phyloP scores from a whole-genome alignment of 1,140 invertebrate genomes.

The Leptoteleia sp. region DNA sequence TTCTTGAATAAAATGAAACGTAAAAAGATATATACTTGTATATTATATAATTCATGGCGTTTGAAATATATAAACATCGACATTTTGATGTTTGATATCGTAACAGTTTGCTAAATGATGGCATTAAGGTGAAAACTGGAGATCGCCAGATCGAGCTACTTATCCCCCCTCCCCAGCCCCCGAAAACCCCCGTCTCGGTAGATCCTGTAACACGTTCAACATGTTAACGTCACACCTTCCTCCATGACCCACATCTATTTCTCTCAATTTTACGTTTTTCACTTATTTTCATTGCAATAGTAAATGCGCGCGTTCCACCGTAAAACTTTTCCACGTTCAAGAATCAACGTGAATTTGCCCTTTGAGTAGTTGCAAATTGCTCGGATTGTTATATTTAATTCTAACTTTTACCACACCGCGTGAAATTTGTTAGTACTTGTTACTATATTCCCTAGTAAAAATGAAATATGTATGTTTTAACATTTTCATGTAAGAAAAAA shows the following conservation, averaged over 20 bases:
- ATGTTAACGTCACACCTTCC: constrained; percentile 44
- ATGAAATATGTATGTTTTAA: too few relatives aligned
- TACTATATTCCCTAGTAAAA: too few relatives aligned
- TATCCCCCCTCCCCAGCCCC: constrained; percentile 1
- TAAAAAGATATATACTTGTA: too few relatives aligned
- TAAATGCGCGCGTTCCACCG: neutral
- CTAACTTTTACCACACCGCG: too few relatives aligned
- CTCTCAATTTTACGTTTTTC: constrained; percentile 35
- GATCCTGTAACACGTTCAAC: constrained; percentile 44
- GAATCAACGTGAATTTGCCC: constrained; percentile 10
- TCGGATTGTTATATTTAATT: constrained; percentile 35
- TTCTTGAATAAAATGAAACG: too few relatives aligned
- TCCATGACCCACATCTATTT: constrained; percentile 41
- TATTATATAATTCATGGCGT: too few relatives aligned
- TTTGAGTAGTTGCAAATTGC: constrained; percentile 46
- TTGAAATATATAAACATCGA: too few relatives aligned
- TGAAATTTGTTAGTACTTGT: too few relatives aligned
- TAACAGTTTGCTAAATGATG: constrained; percentile 27
- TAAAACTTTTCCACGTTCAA: constrained; percentile 26
- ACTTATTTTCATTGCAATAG: constrained; percentile 34
- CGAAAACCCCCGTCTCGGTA: neutral
- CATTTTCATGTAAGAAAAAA: too few relatives aligned
- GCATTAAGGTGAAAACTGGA: constrained; percentile 23
- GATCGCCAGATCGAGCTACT: constrained; percentile 23
- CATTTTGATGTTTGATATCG: too few relatives aligned